Evolutionary conservation across 1,140 invertebrate genomes (phyloP).

Genomic region (Drosophila orosa): DNA sequence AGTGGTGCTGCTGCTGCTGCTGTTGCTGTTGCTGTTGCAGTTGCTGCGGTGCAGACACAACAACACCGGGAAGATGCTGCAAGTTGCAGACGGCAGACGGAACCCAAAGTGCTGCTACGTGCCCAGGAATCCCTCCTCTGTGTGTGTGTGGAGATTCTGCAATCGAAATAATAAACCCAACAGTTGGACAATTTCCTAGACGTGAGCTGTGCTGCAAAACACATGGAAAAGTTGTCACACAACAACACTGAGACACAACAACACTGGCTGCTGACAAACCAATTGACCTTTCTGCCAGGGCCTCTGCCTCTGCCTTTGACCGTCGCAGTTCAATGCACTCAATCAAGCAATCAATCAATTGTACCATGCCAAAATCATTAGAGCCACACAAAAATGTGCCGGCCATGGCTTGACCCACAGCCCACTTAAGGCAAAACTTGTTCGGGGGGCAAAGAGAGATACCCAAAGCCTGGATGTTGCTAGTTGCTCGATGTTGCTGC

Average conservation of each 20-base stretch:
- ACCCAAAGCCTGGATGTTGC: constrained; percentile 15
- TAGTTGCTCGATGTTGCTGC: constrained; percentile 30
- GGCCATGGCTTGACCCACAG: constrained; percentile 77
- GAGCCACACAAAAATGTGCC: constrained; percentile 69
- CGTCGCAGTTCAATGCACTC: constrained; percentile 52
- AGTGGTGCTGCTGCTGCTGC: constrained; percentile 66
- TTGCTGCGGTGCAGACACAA: constrained; percentile 49
- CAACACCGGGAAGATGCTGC: constrained; percentile 58
- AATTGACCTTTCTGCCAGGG: constrained; percentile 69
- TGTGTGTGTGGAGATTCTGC: constrained; percentile 35
- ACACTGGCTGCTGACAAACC: constrained; percentile 55
- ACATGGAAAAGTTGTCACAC: constrained; percentile 75
- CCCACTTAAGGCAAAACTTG: constrained; percentile 70
- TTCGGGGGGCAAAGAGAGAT: constrained; percentile 17
- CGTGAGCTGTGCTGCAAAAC: constrained; percentile 58
- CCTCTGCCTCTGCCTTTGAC: constrained; percentile 6
- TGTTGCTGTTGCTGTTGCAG: constrained; percentile 25
- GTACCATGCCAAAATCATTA: constrained; percentile 76
- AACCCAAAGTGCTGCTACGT: constrained; percentile 80
- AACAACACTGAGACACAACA: constrained; percentile 17
- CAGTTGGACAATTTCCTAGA: constrained; percentile 79
- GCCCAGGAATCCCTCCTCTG: constrained; percentile 52
- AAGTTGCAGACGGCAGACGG: constrained; percentile 62
- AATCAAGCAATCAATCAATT: constrained; percentile 83
- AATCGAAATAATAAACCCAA: constrained; percentile 83